Base-by-base conservation (phyloP, 2,113 vertebrate species). In the Abramis brama region DNA sequence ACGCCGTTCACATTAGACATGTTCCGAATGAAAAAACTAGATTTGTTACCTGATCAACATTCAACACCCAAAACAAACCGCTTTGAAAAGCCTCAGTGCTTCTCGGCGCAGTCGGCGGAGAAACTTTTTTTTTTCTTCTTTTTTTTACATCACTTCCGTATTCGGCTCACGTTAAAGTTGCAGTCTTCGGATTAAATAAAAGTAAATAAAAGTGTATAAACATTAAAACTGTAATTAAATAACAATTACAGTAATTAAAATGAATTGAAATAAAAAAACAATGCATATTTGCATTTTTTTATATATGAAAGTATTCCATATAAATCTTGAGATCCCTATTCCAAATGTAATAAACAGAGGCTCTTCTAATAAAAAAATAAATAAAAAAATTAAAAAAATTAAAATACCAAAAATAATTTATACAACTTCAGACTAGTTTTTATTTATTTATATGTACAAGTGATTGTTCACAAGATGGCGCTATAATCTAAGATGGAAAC, bases 141-240 rank as follows among this genome's bases (percentile, higher is more conserved):
- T 59, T 73, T 39, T 73, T 73, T n/a, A 73, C 68, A 43, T 83
- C 66, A 83, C 68, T 83, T 83, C 81, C 81, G 81, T 25, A 33
- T 83, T 73, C 15, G 11, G 30, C 79, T 82, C 45, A 43, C 50
- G 75, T 60, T 21, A 62, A 59, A 10, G 36, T 23, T 12, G 8
- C 33, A 5, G 8, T 71, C 0, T 19, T 23, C 4, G 23, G 21
- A 71, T 5, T 52, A 45, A 6, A 27, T 64, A 64, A 39, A 6
- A 43, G 21, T 73, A 45, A 43, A 39, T 73, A 43, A 23, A 73
- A 2, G 0, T 2, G 4, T 43, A 52, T 19, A 19, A 76, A 27
- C 3, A 68, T 68, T 17, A 52, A 15, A 52, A 52, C 13, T 52
- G 13, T 17, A 52, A 15, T 52, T 52, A 17, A 52, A 17, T 52